Percentiles rank a stretch among this genome's conserved stretches.
These are phyloP conservation scores for Sebastes fasciatus DNA, from an alignment of 2,113 vertebrate genomes.

Conservation along the genomic window DNA sequence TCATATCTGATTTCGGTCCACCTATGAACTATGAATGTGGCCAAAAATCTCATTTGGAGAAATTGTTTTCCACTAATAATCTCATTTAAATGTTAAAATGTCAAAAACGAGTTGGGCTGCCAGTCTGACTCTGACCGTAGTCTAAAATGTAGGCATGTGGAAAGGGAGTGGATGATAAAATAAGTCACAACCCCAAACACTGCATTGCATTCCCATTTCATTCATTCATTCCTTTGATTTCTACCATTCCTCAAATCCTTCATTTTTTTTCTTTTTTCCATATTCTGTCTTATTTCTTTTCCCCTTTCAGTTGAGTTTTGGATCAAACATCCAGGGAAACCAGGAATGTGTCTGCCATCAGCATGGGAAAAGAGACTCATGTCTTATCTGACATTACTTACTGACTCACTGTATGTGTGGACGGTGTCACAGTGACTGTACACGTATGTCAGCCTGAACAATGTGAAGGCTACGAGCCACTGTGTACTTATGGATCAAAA, in stretches of 20 bases:
- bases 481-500: slow-evolving; percentile 65
- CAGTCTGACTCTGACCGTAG: not conserved
- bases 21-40: not conserved
- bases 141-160: not conserved
- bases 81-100: slow-evolving; percentile 12
- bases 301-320: slow-evolving; percentile 92
- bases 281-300: slow-evolving; percentile 84
- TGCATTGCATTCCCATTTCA: slow-evolving; percentile 33
- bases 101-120: not conserved
- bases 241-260: slow-evolving; percentile 32
- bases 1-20: not conserved
- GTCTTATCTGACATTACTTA: slow-evolving; percentile 81
- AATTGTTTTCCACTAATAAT: not conserved
- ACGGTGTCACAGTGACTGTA: slow-evolving; percentile 79
- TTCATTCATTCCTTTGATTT: slow-evolving; percentile 46
- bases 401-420: slow-evolving; percentile 86
- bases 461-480: slow-evolving; percentile 50
- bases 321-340: slow-evolving; percentile 87
- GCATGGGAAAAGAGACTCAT: slow-evolving; percentile 86
- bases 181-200: slow-evolving; percentile 4
- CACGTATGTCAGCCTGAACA: slow-evolving; percentile 55
- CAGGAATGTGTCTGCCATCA: slow-evolving; percentile 90
- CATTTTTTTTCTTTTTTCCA: slow-evolving; percentile 65
- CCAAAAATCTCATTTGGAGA: not conserved
- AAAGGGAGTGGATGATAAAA: not conserved